phyloP scores from a whole-genome alignment of 2,113 vertebrate species.

The Lipophrys pholis region DNA sequence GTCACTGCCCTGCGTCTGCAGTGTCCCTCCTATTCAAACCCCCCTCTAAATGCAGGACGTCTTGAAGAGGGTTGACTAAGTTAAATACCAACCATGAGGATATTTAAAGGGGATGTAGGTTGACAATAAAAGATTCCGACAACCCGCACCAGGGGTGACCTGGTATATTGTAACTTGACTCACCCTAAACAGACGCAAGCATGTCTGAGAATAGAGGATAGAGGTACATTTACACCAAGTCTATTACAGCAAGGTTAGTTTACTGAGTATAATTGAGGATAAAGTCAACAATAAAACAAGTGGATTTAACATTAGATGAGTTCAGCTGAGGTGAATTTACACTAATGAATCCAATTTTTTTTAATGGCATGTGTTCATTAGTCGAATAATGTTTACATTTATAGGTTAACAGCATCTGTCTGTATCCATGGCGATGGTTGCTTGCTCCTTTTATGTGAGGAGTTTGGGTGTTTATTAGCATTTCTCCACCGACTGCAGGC shows the following conservation, averaged over 20 bases:
- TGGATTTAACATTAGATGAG: background rate
- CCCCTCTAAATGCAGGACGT: background rate
- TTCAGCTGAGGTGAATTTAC: background rate
- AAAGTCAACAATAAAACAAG: no score
- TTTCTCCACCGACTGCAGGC: conserved; percentile 10
- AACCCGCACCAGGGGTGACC: background rate
- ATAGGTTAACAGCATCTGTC: conserved; percentile 11
- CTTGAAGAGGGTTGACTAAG: background rate
- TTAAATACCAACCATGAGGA: background rate
- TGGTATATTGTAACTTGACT: background rate
- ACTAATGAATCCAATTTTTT: background rate
- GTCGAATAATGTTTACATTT: background rate
- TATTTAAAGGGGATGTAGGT: background rate
- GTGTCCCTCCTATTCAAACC: no score
- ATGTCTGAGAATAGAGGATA: background rate
- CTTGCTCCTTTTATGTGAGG: background rate
- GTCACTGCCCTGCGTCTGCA: no score
- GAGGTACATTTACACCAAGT: background rate
- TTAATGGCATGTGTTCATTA: background rate
- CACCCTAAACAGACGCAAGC: background rate
- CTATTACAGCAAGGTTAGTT: background rate
- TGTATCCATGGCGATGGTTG: conserved; percentile 1
- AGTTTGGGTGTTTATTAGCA: conserved; percentile 25
- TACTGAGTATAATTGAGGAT: background rate
- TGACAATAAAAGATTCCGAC: background rate